Evolutionary conservation across 2,797 vertebrate genomes (phyloP), one percentile per base, ranked within the genome.

Genomic region (Myotis planiceps): DNA sequence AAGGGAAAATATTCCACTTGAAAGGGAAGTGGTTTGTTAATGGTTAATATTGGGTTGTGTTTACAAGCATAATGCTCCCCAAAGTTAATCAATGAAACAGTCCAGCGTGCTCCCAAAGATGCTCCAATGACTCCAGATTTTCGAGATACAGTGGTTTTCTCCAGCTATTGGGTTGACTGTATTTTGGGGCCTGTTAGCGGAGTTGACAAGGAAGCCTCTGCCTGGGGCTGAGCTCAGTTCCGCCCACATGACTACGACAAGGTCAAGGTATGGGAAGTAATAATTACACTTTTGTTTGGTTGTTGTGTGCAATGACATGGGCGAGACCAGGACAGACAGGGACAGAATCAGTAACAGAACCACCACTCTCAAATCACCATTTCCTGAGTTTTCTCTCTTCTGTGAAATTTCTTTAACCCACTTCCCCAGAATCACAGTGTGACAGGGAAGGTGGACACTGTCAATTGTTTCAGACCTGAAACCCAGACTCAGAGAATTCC

Each of bases 371-470:
- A 6, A 15, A 7, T 39, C 65, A 16, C 32, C 23, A 2, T 29
- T 29, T 75, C n/a, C 49, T 34, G 9, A 34, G 16, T 21, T 42
- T 39, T 69, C 78, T 92, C 80, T 63, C 51, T 66, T 18, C 81
- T 2, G 0, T 29, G 45, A 21, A 72, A 39, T 8, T 21, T 85
- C 92, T 42, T 47, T 74, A 42, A 45, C 39, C 25, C 45, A 32
- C 4, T 29, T 47, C 32, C 69, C 82, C 19, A n/a, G 49, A 84
- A 15, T 65, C 7, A 0, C 2, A 2, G 8, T 5, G 13, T 6
- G 37, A 13, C 1, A 4, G 16, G 34, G 23, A 53, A 32, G 2
- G 4, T 9, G 9, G 18, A 60, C 5, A 1, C 3, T 15, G 4
- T 2, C n/a, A 0, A 16, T 18, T 16, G 18, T 47, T 63, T 39